Percentiles rank a stretch among this genome's conserved stretches.
Evolutionary conservation across 2,888 invertebrate species (phyloP).

Genomic region (Stenchaetothrips biformis): DNA sequence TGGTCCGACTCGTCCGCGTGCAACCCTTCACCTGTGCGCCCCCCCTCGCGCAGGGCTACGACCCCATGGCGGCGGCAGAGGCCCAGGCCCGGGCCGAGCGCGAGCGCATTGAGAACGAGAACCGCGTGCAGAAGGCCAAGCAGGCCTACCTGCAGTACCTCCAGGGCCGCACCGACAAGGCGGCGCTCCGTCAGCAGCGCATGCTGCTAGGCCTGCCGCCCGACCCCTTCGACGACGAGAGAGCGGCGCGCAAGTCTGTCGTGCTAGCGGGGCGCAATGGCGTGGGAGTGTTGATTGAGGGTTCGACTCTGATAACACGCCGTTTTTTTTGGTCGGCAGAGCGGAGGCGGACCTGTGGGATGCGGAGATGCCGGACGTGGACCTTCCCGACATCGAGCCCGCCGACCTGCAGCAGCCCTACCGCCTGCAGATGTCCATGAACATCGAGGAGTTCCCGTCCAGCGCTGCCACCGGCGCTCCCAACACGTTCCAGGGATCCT

Average conservation of each 20-base stretch:
- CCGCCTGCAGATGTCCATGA: constrained; percentile 22
- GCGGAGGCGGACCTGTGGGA: not conserved
- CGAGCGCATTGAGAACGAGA: not conserved
- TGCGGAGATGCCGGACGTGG: not conserved
- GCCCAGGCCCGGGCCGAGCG: not conserved
- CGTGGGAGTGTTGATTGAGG: not conserved
- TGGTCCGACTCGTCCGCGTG: not conserved
- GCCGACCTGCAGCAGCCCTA: constrained; percentile 2
- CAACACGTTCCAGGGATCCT: not conserved
- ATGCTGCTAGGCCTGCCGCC: not conserved
- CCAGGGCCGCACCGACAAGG: not conserved
- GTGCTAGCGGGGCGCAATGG: not conserved
- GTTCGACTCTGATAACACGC: too few relatives aligned
- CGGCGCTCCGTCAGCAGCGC: not conserved
- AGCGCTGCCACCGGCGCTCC: not conserved
- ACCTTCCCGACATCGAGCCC: not conserved
- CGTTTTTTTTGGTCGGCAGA: not conserved
- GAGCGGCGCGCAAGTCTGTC: not conserved
- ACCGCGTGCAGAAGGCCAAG: not conserved
- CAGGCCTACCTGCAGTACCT: not conserved
- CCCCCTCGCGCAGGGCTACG: not conserved
- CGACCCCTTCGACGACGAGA: not conserved
- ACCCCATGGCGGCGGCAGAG: not conserved
- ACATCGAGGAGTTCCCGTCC: not conserved
- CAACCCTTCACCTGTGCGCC: not conserved